Conservation (phyloP, 2,113 vertebrate species). For the Trogon surrucura region DNA sequence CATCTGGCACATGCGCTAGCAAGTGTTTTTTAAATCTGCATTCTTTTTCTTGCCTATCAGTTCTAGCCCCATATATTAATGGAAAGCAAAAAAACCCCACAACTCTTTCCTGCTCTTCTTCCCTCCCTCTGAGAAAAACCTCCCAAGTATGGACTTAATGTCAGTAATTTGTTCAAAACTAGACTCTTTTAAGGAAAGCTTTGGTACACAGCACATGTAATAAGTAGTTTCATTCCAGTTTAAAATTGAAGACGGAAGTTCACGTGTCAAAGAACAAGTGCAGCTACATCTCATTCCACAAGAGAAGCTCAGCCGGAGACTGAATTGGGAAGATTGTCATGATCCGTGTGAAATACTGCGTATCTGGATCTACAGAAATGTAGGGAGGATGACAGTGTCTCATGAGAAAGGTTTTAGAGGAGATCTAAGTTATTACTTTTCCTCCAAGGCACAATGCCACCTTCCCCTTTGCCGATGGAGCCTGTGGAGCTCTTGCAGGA, state of each 20-base stretch:
- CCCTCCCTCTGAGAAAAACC: background rate
- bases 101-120: background rate
- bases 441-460: background rate
- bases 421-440: background rate
- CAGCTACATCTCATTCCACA: background rate
- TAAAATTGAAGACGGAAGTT: background rate
- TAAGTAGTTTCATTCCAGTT: background rate
- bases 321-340: background rate
- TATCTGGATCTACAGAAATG: background rate
- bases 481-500: background rate
- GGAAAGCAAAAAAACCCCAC: background rate
- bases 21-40: constrained; percentile 20
- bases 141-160: background rate
- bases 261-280: background rate
- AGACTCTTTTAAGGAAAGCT: background rate
- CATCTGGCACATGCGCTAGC: background rate
- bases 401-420: background rate
- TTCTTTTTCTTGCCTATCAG: background rate
- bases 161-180: background rate
- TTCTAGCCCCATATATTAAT: background rate
- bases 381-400: background rate
- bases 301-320: background rate
- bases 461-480: background rate
- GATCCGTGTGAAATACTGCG: background rate
- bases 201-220: background rate